Evolutionary conservation across 2,888 invertebrate genomes (phyloP).

Genomic region (Melikaiella ostensackeni): DNA sequence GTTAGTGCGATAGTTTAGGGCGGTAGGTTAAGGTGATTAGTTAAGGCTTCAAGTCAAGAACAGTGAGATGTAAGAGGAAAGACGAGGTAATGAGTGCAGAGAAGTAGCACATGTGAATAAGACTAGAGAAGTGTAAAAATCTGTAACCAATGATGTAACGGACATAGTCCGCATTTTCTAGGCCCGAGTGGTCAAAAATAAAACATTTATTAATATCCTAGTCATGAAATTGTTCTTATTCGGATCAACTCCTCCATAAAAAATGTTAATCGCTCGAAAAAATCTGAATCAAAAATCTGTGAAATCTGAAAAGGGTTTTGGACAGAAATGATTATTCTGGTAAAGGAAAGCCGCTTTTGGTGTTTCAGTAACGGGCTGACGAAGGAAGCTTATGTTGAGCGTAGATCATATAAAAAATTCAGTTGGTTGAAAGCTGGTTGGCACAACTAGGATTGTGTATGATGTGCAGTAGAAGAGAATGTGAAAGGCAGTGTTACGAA

Average conservation of each 20-base stretch:
- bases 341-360: slow-evolving; percentile 12
- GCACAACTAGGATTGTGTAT: slow-evolving; percentile 37
- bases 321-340: not conserved
- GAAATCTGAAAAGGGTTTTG: not conserved
- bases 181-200: no score
- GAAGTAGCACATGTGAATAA: no score
- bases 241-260: not conserved
- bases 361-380: slow-evolving; percentile 21
- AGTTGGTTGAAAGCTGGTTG: slow-evolving; percentile 37
- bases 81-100: no score
- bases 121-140: no score
- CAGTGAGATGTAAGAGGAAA: no score
- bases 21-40: no score
- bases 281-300: not conserved
- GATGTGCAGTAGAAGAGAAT: slow-evolving; percentile 26
- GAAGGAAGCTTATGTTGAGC: slow-evolving; percentile 34
- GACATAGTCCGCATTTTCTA: no score
- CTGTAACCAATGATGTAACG: no score
- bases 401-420: slow-evolving; percentile 37
- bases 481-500: slow-evolving; percentile 28
- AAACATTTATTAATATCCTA: no score
- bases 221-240: not conserved
- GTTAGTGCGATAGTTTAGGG: no score
- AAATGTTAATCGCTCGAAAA: not conserved
- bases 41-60: no score